phyloP scores from a whole-genome alignment of 2,113 vertebrate genomes.

The Carettochelys insculpta region DNA sequence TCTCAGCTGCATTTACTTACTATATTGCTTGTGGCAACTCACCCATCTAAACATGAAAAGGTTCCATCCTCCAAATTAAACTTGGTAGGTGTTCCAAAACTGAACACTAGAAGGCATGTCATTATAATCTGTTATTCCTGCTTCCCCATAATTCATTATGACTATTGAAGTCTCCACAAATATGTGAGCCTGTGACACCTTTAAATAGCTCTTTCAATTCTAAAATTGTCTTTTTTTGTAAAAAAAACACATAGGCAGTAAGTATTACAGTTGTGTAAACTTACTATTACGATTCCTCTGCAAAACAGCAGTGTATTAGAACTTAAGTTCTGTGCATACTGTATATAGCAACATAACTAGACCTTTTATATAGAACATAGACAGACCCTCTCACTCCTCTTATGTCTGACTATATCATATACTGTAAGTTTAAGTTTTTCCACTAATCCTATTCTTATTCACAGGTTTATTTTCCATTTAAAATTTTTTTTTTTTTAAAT shows the following conservation, averaged over 20 bases:
- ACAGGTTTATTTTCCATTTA: neutral
- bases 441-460: neutral
- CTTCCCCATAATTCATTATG: neutral
- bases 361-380: neutral
- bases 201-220: neutral
- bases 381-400: neutral
- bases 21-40: neutral
- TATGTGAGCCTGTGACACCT: neutral
- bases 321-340: neutral
- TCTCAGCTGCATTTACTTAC: neutral
- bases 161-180: neutral
- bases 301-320: neutral
- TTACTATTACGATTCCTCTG: neutral
- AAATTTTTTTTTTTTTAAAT: neutral
- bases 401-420: neutral
- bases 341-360: neutral
- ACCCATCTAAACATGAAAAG: neutral
- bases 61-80: neutral
- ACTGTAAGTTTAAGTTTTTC: neutral
- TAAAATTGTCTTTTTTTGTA: neutral
- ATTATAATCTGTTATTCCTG: neutral
- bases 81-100: neutral
- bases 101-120: neutral
- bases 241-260: too few species aligned
- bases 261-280: neutral